Evolutionary conservation across 2,113 vertebrate genomes (phyloP).

Genomic region (Haemorhous mexicanus): DNA sequence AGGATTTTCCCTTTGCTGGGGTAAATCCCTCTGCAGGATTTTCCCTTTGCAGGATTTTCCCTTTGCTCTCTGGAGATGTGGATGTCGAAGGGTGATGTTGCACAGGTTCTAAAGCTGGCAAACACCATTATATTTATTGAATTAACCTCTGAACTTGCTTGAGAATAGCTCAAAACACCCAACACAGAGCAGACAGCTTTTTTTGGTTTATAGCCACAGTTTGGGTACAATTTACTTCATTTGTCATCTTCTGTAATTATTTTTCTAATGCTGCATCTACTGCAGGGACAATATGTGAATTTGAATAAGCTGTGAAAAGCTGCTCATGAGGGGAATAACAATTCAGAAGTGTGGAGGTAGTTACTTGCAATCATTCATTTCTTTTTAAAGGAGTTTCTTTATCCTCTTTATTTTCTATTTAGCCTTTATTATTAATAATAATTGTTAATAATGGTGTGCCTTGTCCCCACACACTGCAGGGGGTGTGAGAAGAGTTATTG

Average conservation of each 20-base stretch:
- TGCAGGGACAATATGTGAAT: constrained; percentile 5
- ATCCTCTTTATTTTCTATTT: neutral
- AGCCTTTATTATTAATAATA: neutral
- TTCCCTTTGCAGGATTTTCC: neutral
- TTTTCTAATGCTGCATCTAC: constrained; percentile 12
- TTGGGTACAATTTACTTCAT: constrained; percentile 31
- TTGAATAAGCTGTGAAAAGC: constrained; percentile 8
- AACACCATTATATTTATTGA: constrained; percentile 9
- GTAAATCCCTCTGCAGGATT: neutral
- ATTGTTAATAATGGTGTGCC: neutral
- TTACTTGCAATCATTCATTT: neutral
- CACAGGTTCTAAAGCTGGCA: neutral
- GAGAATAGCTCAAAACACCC: constrained; percentile 23
- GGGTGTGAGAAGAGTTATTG: rapidly evolving
- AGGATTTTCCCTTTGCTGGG: constrained; percentile 2
- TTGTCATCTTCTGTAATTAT: constrained; percentile 63
- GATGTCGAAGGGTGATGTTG: neutral
- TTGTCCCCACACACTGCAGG: neutral
- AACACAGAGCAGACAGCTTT: neutral
- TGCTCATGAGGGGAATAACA: neutral
- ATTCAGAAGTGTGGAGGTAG: neutral
- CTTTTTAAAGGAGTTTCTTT: neutral
- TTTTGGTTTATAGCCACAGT: neutral
- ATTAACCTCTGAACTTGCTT: constrained; percentile 45
- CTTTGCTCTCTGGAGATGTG: constrained; percentile 11